phyloP scores from a whole-genome alignment of 2,113 vertebrate genomes.

The Pseudonaja textilis region DNA sequence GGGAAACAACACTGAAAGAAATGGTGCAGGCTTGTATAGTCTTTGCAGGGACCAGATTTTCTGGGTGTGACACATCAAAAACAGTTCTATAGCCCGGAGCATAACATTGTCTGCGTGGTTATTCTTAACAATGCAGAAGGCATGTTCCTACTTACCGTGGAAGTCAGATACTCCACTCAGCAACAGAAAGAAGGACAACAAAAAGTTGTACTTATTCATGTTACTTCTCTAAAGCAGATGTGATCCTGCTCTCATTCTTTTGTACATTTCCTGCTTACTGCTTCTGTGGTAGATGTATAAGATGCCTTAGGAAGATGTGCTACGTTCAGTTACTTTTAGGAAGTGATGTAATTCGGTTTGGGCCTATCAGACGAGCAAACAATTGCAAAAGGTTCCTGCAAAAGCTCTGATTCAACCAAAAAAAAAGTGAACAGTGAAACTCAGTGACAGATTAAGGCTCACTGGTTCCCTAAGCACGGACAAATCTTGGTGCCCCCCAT shows the following conservation, averaged over 20 bases:
- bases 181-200: constrained; percentile 54
- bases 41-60: constrained; percentile 25
- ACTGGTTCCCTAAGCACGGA: too few species aligned
- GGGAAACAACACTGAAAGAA: constrained; percentile 30
- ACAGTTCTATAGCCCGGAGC: constrained; percentile 46
- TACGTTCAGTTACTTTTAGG: constrained; percentile 78
- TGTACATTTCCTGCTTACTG: constrained; percentile 87
- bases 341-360: constrained; percentile 87
- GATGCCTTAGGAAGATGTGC: constrained; percentile 74
- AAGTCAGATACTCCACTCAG: constrained; percentile 35
- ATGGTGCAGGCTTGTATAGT: constrained; percentile 50
- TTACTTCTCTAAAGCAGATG: constrained; percentile 53
- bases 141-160: constrained; percentile 69
- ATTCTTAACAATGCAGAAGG: constrained; percentile 21
- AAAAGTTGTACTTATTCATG: constrained; percentile 47
- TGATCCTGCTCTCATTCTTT: constrained; percentile 49
- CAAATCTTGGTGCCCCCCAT: too few species aligned
- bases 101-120: background rate
- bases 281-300: constrained; percentile 71
- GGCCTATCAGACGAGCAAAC: constrained; percentile 80
- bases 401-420: constrained; percentile 50
- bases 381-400: constrained; percentile 72
- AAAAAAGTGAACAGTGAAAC: constrained; percentile 17
- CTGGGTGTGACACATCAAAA: constrained; percentile 52
- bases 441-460: too few species aligned